These are phyloP conservation scores for Catagonus wagneri DNA, from an alignment of 2,113 vertebrate genomes.

Conservation along the genomic window DNA sequence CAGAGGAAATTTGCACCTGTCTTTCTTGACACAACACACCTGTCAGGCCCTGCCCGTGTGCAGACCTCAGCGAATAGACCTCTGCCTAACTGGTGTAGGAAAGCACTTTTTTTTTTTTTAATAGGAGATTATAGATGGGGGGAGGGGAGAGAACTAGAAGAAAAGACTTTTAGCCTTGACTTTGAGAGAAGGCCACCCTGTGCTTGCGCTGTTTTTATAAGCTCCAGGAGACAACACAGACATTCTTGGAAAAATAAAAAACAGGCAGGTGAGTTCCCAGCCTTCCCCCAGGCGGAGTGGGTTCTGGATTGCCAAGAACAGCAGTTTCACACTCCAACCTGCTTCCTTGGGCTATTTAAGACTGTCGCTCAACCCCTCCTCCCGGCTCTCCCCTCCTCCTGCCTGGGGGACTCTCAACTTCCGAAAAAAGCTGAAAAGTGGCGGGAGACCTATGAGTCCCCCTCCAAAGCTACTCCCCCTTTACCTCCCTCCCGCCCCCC, in stretches of 20 bases:
- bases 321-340: conserved; percentile 58
- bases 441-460: background rate
- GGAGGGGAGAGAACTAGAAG: background rate
- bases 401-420: conserved; percentile 45
- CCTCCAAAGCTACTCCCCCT: background rate
- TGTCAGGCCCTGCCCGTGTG: conserved; percentile 89
- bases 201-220: conserved; percentile 68
- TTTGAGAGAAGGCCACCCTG: conserved; percentile 68
- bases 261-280: conserved; percentile 79
- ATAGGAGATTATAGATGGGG: background rate
- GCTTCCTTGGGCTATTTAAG: conserved; percentile 65
- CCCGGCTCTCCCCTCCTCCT: background rate
- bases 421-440: conserved; percentile 13
- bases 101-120: conserved; percentile 55
- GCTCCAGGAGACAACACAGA: conserved; percentile 76
- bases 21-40: conserved; percentile 92
- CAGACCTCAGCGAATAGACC: conserved; percentile 67
- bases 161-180: conserved; percentile 68
- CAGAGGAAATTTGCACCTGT: conserved; percentile 91
- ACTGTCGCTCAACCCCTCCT: background rate
- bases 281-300: conserved; percentile 72
- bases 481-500: no score
- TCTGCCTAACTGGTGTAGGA: conserved; percentile 73
- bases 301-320: conserved; percentile 75
- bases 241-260: conserved; percentile 82